These are phyloP conservation scores for Cricetomys ansorgei DNA, from an alignment of 2,113 vertebrate genomes.

Conservation along the genomic window DNA sequence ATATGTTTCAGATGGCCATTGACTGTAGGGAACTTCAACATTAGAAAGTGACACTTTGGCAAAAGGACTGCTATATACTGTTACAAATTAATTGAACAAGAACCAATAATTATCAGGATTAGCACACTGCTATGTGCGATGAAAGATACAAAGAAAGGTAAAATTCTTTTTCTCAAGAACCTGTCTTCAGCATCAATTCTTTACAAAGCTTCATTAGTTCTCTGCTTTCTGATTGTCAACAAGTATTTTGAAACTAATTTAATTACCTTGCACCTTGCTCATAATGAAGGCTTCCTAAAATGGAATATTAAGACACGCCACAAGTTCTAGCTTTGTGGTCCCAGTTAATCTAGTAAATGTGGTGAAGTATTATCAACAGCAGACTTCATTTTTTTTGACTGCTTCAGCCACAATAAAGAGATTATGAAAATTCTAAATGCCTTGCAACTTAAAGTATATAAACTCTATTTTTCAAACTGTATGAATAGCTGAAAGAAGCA, in stretches of 20 bases:
- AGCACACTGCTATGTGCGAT: background rate
- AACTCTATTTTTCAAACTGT: conserved; percentile 83
- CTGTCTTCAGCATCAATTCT: conserved; percentile 49
- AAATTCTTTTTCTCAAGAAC: background rate
- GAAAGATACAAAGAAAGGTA: conserved; percentile 40
- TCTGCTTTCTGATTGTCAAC: conserved; percentile 35
- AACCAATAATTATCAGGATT: conserved; percentile 8
- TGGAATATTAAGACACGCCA: conserved; percentile 43
- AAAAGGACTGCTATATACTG: background rate
- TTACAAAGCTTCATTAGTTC: conserved; percentile 74
- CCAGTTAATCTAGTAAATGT: conserved; percentile 68
- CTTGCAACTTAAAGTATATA: conserved; percentile 83
- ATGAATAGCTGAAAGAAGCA: conserved; percentile 77
- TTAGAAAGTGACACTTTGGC: background rate
- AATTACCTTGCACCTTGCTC: conserved; percentile 45
- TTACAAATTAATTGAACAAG: conserved; percentile 23
- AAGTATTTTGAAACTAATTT: conserved; percentile 70
- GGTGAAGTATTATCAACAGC: conserved; percentile 72
- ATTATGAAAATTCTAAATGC: conserved; percentile 79
- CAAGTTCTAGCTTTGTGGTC: conserved; percentile 1
- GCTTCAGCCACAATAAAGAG: conserved; percentile 77
- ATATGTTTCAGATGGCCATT: background rate
- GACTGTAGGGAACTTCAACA: background rate
- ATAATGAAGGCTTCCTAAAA: conserved; percentile 58
- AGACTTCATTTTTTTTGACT: conserved; percentile 78